Percentiles rank a stretch among this genome's conserved stretches.
phyloP scores from a whole-genome alignment of 2,888 invertebrate species.

The Thymelicus acteon region DNA sequence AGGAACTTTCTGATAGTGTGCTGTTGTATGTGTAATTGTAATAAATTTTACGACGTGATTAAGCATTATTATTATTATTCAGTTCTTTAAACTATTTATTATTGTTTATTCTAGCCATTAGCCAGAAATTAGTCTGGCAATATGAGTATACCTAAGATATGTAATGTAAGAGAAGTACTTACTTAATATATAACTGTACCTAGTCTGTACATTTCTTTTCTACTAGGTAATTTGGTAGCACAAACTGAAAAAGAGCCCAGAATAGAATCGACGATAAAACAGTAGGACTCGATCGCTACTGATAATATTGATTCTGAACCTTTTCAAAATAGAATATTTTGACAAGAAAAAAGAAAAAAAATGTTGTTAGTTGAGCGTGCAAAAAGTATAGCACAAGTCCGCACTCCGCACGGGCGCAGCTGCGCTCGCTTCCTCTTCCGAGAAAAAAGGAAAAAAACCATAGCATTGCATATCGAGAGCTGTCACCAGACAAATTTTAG shows the following conservation, averaged over 20 bases:
- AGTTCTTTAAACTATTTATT: no score
- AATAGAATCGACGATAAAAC: conserved; percentile 36
- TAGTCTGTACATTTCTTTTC: no score
- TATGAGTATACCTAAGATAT: no score
- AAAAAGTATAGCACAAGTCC: conserved; percentile 70
- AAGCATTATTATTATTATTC: no score
- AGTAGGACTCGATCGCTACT: conserved; percentile 41
- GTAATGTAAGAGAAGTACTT: no score
- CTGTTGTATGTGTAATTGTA: no score
- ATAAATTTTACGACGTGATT: no score
- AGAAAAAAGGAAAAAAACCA: conserved; percentile 61
- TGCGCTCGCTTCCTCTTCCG: conserved; percentile 80
- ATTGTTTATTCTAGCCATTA: no score
- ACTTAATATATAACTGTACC: no score
- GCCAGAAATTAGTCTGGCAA: no score
- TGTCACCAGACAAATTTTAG: conserved; percentile 68
- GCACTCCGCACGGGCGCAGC: conserved; percentile 81
- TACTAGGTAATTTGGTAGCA: neutral
- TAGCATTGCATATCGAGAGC: conserved; percentile 67
- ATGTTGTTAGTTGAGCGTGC: conserved; percentile 67
- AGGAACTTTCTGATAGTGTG: no score
- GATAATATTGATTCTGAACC: conserved; percentile 31
- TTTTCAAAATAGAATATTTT: conserved; percentile 35
- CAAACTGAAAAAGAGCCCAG: neutral
- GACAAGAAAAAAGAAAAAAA: conserved; percentile 53